Evolutionary conservation across 2,888 invertebrate species (phyloP).

Genomic region (Polietes domitor): DNA sequence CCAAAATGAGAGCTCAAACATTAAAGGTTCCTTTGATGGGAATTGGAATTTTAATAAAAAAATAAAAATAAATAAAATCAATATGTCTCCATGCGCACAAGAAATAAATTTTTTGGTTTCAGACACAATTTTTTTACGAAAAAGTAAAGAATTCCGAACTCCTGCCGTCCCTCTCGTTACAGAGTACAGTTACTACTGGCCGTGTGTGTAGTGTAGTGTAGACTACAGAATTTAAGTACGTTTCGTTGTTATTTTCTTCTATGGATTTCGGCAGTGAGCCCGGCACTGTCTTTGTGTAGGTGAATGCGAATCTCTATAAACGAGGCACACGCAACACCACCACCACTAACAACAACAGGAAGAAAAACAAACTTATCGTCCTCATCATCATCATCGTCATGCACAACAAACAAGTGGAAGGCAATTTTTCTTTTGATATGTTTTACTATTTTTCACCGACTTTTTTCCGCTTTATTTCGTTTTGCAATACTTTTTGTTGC

Average conservation of each 20-base stretch:
- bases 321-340: constrained; percentile 39
- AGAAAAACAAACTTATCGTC: constrained; percentile 43
- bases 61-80: no score
- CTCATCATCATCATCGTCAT: constrained; percentile 53
- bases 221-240: background rate
- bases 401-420: constrained; percentile 54
- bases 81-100: no score
- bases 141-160: no score
- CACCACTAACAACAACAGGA: background rate
- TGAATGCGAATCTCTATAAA: background rate
- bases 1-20: no score
- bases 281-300: background rate
- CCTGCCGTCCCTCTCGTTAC: background rate
- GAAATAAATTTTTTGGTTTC: no score
- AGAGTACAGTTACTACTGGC: constrained; percentile 48
- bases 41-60: no score
- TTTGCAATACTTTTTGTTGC: background rate
- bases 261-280: constrained; percentile 17
- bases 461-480: constrained; percentile 25
- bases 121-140: no score
- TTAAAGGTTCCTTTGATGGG: no score
- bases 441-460: constrained; percentile 53
- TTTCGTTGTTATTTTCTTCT: constrained; percentile 37
- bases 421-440: constrained; percentile 65
- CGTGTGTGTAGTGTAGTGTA: constrained; percentile 13